Conservation (phyloP, 2,888 invertebrate genomes). For the Zele albiditarsus region DNA sequence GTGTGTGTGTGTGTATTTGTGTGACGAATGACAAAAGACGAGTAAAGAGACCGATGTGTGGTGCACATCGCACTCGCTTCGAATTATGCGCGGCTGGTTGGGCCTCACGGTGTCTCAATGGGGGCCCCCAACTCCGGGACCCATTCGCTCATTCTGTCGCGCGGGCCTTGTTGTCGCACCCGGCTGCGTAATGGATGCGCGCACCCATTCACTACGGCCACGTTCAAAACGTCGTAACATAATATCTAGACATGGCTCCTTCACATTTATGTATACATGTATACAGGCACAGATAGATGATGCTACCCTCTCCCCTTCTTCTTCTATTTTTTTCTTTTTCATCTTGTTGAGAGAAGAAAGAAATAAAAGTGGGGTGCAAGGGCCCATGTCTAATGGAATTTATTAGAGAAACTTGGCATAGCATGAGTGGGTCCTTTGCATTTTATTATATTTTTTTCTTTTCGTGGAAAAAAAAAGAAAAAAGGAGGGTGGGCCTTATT, state of each 20-base stretch:
- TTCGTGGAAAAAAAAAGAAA: slow-evolving; percentile 27
- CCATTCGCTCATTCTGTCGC: not conserved
- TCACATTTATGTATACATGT: not conserved
- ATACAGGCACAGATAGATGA: not conserved
- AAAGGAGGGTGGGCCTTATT: slow-evolving; percentile 15
- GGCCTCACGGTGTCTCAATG: not conserved
- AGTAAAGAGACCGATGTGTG: slow-evolving; percentile 51
- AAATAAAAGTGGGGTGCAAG: slow-evolving; percentile 52
- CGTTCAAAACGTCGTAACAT: slow-evolving; percentile 64
- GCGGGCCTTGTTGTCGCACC: slow-evolving; percentile 63
- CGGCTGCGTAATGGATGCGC: slow-evolving; percentile 66
- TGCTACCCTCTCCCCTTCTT: not conserved
- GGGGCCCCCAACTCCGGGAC: slow-evolving; percentile 13
- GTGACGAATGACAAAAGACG: slow-evolving; percentile 51
- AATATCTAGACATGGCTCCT: slow-evolving; percentile 62
- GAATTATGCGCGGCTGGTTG: slow-evolving; percentile 65
- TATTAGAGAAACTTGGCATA: slow-evolving; percentile 63
- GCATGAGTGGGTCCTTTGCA: slow-evolving; percentile 34
- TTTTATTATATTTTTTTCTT: not conserved
- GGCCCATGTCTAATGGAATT: slow-evolving; percentile 72
- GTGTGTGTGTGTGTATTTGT: not conserved
- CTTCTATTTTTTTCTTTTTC: slow-evolving; percentile 2
- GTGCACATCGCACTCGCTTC: slow-evolving; percentile 52
- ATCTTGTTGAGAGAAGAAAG: slow-evolving; percentile 12
- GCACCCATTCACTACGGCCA: slow-evolving; percentile 59